A percentile compares a stretch with the other conserved stretches of the same genome.
phyloP scores from a whole-genome alignment of 2,113 vertebrate genomes.

The Laticauda colubrina region DNA sequence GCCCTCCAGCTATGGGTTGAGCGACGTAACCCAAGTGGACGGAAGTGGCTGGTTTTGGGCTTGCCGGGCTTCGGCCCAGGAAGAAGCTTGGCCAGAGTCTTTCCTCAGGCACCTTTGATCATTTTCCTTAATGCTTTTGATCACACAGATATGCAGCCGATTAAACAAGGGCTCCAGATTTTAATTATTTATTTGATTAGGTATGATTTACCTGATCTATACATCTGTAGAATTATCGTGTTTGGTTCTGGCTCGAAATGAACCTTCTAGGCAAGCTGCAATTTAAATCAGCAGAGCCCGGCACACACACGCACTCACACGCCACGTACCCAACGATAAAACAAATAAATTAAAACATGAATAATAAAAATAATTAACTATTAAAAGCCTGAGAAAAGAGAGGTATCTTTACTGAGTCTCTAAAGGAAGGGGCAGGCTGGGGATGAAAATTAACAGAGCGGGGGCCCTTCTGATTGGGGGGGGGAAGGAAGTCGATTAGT shows the following conservation, averaged over 20 bases:
- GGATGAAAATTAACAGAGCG: neutral
- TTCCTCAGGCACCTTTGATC: neutral
- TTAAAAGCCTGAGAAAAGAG: neutral
- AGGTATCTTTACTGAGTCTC: neutral
- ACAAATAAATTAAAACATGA: neutral
- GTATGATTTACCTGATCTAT: neutral
- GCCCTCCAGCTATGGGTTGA: conserved; percentile 21
- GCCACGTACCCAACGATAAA: neutral
- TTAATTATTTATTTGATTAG: neutral
- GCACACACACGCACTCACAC: neutral
- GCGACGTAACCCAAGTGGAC: conserved; percentile 1
- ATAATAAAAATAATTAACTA: neutral
- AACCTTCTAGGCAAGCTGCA: neutral
- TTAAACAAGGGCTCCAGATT: neutral
- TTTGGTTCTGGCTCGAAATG: neutral
- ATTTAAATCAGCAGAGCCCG: neutral
- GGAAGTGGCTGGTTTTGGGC: neutral
- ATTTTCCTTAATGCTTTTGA: neutral
- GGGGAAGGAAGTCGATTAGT: neutral
- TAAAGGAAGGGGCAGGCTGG: neutral
- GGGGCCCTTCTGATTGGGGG: neutral
- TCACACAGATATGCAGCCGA: neutral
- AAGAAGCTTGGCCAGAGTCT: too few relatives aligned
- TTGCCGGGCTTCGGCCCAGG: neutral
- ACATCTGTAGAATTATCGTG: neutral